These are phyloP conservation scores for Chloropsis hardwickii DNA, from an alignment of 2,113 vertebrate species.

Conservation along the genomic window DNA sequence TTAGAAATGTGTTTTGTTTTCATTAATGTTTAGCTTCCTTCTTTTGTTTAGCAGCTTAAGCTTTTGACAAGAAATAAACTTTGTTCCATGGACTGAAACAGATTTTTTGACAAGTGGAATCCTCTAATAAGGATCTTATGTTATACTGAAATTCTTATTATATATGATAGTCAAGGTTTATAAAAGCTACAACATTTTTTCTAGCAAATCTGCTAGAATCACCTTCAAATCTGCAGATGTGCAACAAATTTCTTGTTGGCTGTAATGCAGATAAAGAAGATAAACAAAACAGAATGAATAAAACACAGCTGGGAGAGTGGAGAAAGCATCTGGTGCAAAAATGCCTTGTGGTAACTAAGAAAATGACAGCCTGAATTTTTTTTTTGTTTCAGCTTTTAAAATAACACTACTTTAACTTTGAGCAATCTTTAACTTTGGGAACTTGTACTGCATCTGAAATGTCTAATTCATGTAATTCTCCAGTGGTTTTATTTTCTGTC, in stretches of 20 bases:
- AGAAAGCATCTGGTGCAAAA: neutral
- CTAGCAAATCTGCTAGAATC: neutral
- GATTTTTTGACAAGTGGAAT: neutral
- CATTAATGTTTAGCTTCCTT: neutral
- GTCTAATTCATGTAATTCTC: neutral
- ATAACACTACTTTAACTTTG: neutral
- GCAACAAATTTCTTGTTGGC: neutral
- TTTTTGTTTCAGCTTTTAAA: neutral
- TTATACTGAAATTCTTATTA: neutral
- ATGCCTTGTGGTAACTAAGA: neutral
- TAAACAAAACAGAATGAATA: neutral
- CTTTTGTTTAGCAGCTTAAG: neutral
- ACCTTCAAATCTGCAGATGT: neutral
- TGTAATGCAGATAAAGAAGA: neutral
- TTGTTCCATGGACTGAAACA: neutral
- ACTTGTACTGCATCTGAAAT: neutral
- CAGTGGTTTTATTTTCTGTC: neutral
- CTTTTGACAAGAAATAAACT: slow-evolving; percentile 20
- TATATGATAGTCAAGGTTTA: neutral
- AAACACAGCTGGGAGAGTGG: neutral
- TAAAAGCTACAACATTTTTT: neutral
- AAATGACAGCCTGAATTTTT: neutral
- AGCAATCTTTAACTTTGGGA: neutral
- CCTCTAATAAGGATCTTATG: neutral
- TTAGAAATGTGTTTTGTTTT: neutral